Evolutionary conservation across 2,888 invertebrate species (phyloP).

Genomic region (Penaeus monodon): DNA sequence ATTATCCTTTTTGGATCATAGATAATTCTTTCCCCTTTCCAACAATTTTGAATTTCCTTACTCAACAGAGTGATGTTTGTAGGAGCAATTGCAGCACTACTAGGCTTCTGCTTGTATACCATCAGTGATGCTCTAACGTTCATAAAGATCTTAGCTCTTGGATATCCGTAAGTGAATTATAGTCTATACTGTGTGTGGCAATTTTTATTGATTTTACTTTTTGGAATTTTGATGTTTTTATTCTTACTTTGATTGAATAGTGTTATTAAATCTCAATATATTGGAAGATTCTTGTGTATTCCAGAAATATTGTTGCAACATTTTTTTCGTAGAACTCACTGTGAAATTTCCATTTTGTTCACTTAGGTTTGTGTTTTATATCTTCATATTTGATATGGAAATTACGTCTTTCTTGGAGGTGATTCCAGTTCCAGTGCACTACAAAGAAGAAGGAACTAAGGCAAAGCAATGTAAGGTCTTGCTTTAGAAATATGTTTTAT

Average conservation of each 20-base stretch:
- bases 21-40: background rate
- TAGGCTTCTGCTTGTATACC: constrained; percentile 57
- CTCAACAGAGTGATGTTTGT: constrained; percentile 47
- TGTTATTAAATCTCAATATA: too few relatives aligned
- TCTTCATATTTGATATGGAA: constrained; percentile 84
- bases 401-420: constrained; percentile 83
- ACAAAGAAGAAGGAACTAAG: constrained; percentile 69
- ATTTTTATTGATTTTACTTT: too few relatives aligned
- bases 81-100: constrained; percentile 35
- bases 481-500: background rate
- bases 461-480: constrained; percentile 36
- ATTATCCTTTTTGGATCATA: background rate
- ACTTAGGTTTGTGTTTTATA: constrained; percentile 80
- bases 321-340: background rate
- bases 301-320: background rate
- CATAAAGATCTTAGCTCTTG: constrained; percentile 58
- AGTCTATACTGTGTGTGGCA: too few relatives aligned
- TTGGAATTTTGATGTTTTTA: too few relatives aligned
- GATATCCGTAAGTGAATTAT: constrained; percentile 49
- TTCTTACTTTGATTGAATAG: too few relatives aligned
- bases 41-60: background rate
- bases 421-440: constrained; percentile 69
- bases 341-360: constrained; percentile 67
- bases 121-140: constrained; percentile 59
- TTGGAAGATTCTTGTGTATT: too few relatives aligned